These are phyloP conservation scores for Microtus agrestis DNA, from an alignment of 2,797 vertebrate genomes.

Conservation along the genomic window DNA sequence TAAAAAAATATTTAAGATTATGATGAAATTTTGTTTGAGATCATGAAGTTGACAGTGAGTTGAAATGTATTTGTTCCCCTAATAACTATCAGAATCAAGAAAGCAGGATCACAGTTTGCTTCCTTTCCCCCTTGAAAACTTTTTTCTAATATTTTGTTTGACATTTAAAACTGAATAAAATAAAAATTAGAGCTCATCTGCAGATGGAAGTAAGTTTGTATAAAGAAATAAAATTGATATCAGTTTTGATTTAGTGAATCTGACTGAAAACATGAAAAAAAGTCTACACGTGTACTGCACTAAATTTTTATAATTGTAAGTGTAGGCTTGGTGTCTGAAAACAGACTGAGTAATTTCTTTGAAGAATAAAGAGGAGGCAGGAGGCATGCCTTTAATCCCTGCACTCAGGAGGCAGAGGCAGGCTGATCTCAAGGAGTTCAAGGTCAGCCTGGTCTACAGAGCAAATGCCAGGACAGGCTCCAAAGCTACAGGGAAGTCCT, in stretches of 20 bases:
- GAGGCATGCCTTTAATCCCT: not conserved
- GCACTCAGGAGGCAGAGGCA: too few relatives aligned
- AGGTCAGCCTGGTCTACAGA: too few relatives aligned
- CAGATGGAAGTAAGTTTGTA: not conserved
- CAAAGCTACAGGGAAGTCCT: too few relatives aligned
- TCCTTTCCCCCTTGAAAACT: not conserved
- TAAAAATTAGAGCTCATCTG: constrained; percentile 4
- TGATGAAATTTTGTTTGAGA: not conserved
- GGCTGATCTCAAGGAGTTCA: too few relatives aligned
- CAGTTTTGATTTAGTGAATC: not conserved
- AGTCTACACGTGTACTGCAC: not conserved
- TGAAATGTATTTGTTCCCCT: not conserved
- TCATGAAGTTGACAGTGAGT: constrained; percentile 15
- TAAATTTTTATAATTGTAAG: not conserved
- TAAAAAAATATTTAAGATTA: not conserved
- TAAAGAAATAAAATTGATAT: not conserved
- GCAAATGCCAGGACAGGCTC: too few relatives aligned
- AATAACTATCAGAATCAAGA: not conserved
- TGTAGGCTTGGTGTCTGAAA: not conserved
- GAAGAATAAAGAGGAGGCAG: not conserved
- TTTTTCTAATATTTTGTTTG: not conserved
- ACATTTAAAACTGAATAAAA: constrained; percentile 38
- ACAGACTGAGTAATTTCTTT: constrained; percentile 9
- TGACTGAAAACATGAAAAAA: not conserved
- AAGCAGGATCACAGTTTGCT: not conserved